Evolutionary conservation across 1,140 invertebrate species (phyloP).

Genomic region (Mactra quadrangularis): DNA sequence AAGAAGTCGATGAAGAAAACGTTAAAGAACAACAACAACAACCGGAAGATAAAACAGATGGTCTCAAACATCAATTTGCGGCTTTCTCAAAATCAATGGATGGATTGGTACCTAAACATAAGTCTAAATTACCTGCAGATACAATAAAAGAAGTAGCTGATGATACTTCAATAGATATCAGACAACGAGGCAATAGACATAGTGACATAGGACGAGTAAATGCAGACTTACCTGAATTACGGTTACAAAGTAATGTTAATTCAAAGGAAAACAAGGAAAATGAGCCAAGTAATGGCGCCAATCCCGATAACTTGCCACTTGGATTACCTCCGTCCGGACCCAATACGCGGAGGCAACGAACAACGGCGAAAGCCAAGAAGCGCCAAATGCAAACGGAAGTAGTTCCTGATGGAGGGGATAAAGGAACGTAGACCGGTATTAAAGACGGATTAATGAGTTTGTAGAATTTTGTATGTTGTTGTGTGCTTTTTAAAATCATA

Average conservation of each 20-base stretch:
- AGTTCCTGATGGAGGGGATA: not conserved
- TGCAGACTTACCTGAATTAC: conserved; percentile 40
- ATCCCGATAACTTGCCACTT: conserved; percentile 46
- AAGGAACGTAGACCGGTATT: conserved; percentile 17
- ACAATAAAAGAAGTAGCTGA: conserved; percentile 46
- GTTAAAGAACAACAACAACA: conserved; percentile 64
- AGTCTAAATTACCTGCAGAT: conserved; percentile 31
- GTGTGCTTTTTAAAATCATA: too few species aligned
- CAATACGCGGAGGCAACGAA: conserved; percentile 69
- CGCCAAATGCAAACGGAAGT: conserved; percentile 70
- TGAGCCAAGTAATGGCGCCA: conserved; percentile 45
- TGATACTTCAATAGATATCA: conserved; percentile 32
- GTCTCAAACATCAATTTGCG: conserved; percentile 74
- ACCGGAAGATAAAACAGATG: conserved; percentile 63
- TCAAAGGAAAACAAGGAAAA: conserved; percentile 65
- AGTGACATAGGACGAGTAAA: conserved; percentile 43
- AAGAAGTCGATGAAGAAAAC: conserved; percentile 85
- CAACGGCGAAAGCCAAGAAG: conserved; percentile 80
- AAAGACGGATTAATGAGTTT: too few species aligned
- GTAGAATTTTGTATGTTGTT: too few species aligned
- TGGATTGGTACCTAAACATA: conserved; percentile 83
- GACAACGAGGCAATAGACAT: conserved; percentile 13
- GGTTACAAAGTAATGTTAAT: conserved; percentile 24
- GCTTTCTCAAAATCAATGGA: conserved; percentile 85
- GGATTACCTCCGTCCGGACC: conserved; percentile 65